Evolutionary conservation across 2,888 invertebrate species (phyloP).

Genomic region (Morpho achilles): DNA sequence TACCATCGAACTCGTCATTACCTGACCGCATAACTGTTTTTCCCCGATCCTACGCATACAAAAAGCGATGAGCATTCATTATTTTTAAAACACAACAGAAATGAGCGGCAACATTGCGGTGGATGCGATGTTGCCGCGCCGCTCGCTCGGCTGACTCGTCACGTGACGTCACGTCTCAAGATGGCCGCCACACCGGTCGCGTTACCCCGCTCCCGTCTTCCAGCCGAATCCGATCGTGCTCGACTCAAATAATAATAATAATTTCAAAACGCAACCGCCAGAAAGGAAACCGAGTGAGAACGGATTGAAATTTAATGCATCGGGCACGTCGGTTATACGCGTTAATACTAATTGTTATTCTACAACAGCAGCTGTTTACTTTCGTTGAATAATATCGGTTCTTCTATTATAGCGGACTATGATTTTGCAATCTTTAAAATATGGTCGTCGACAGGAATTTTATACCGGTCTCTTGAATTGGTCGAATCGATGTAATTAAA

Average conservation of each 20-base stretch:
- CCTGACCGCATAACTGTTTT: slow-evolving; percentile 73
- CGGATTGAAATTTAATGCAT: slow-evolving; percentile 75
- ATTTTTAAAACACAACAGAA: slow-evolving; percentile 66
- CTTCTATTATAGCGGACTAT: slow-evolving; percentile 48
- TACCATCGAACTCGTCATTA: slow-evolving; percentile 42
- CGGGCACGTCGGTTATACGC: slow-evolving; percentile 55
- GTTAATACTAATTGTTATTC: slow-evolving; percentile 69
- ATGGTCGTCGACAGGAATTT: neutral
- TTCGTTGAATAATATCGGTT: slow-evolving; percentile 65
- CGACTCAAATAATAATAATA: slow-evolving; percentile 46
- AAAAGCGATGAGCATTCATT: slow-evolving; percentile 64
- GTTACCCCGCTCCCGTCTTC: slow-evolving; percentile 59
- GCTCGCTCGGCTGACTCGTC: slow-evolving; percentile 74
- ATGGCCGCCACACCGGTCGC: slow-evolving; percentile 74
- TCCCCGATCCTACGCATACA: slow-evolving; percentile 63
- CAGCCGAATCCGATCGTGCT: slow-evolving; percentile 68
- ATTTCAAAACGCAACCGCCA: slow-evolving; percentile 70
- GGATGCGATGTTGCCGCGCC: slow-evolving; percentile 67
- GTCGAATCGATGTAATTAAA: neutral
- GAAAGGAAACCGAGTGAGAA: slow-evolving; percentile 73
- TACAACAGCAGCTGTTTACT: slow-evolving; percentile 71
- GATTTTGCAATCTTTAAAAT: slow-evolving; percentile 17
- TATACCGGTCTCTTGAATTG: neutral
- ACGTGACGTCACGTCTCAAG: slow-evolving; percentile 80
- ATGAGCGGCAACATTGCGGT: slow-evolving; percentile 61